phyloP scores from a whole-genome alignment of 1,140 invertebrate species.

The Pseudomyrmex concolor region DNA sequence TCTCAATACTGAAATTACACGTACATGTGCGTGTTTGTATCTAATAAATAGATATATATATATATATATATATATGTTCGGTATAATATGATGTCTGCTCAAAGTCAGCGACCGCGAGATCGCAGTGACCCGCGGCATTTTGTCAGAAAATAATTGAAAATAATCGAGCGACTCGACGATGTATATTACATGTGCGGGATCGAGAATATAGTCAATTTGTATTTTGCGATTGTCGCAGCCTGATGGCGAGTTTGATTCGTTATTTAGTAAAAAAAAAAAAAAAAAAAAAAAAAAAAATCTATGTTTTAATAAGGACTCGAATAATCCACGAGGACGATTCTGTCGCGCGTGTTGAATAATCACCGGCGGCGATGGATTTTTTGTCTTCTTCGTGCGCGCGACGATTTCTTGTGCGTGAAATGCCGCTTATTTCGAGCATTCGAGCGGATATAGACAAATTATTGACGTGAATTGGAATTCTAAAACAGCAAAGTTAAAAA shows the following conservation, averaged over 20 bases:
- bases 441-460: constrained; percentile 10
- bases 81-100: constrained; percentile 34
- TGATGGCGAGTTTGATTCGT: constrained; percentile 29
- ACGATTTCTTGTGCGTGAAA: constrained; percentile 1
- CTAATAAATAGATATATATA: background rate
- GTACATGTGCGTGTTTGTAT: constrained; percentile 7
- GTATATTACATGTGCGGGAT: constrained; percentile 16
- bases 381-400: background rate
- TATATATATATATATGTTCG: background rate
- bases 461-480: constrained; percentile 47
- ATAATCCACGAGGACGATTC: constrained; percentile 14
- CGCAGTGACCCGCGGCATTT: constrained; percentile 14
- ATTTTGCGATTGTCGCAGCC: constrained; percentile 31
- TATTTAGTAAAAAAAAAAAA: constrained; percentile 27
- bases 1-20: background rate
- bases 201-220: constrained; percentile 54
- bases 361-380: background rate
- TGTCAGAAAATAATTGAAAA: constrained; percentile 36
- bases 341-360: constrained; percentile 17
- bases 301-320: background rate
- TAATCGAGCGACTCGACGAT: constrained; percentile 9
- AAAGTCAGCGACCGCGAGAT: background rate
- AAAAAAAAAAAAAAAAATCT: too few relatives aligned
- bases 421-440: background rate
- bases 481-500: constrained; percentile 24